phyloP scores from a whole-genome alignment of 2,888 invertebrate species.

The Rhagonycha lutea region DNA sequence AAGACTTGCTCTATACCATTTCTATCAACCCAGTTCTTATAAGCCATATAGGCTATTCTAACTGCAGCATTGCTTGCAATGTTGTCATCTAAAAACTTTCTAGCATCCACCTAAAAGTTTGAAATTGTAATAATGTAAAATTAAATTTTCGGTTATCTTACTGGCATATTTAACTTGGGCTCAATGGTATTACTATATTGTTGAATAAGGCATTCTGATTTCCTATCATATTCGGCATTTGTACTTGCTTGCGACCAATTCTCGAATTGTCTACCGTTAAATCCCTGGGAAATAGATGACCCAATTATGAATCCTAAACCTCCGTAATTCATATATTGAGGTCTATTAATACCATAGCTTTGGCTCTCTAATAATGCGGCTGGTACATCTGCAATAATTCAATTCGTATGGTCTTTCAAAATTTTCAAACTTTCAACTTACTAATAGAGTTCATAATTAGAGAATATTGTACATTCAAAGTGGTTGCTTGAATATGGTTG shows the following conservation, averaged over 20 bases:
- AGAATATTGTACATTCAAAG: slow-evolving; percentile 86
- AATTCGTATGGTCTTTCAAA: not conserved
- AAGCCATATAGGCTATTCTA: slow-evolving; percentile 87
- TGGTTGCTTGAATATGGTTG: slow-evolving; percentile 77
- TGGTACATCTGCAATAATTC: not conserved
- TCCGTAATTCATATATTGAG: slow-evolving; percentile 85
- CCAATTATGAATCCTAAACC: slow-evolving; percentile 85
- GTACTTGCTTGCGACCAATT: slow-evolving; percentile 72
- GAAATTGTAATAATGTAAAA: not conserved
- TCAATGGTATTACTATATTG: slow-evolving; percentile 44
- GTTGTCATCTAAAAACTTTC: slow-evolving; percentile 91
- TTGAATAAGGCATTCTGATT: slow-evolving; percentile 70
- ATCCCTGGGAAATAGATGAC: slow-evolving; percentile 85
- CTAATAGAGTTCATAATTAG: slow-evolving; percentile 85
- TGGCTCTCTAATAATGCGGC: slow-evolving; percentile 6
- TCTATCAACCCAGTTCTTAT: slow-evolving; percentile 72
- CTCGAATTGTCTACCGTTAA: slow-evolving; percentile 57
- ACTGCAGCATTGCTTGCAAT: slow-evolving; percentile 95
- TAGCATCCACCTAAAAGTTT: slow-evolving; percentile 77
- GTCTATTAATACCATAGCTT: slow-evolving; percentile 55
- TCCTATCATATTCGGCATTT: slow-evolving; percentile 81
- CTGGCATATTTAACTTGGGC: not conserved
- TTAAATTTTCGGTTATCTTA: not conserved
- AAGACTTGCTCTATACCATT: slow-evolving; percentile 64
- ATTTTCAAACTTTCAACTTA: slow-evolving; percentile 52